phyloP scores from a whole-genome alignment of 2,797 vertebrate genomes.

The Novumbra hubbsi region DNA sequence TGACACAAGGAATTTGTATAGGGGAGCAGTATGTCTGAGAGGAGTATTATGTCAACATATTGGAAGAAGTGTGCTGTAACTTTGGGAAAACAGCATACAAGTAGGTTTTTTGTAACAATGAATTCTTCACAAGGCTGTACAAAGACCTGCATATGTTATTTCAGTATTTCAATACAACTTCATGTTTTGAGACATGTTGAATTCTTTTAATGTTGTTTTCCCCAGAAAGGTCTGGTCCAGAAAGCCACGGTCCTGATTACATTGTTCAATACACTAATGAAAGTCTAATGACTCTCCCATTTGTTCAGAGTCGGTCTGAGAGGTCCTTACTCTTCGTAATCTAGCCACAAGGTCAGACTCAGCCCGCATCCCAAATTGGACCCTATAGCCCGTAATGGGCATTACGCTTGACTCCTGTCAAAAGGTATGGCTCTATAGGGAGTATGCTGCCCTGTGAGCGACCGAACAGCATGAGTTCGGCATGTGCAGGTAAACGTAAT shows the following conservation, averaged over 20 bases:
- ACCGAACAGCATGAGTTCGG: neutral
- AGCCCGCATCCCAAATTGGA: constrained; percentile 11
- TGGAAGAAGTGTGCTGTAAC: too few relatives aligned
- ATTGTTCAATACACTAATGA: constrained; percentile 33
- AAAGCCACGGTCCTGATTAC: constrained; percentile 25
- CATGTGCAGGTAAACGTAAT: constrained; percentile 16
- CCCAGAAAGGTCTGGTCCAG: neutral
- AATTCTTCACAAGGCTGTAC: too few relatives aligned
- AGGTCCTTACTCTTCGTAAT: constrained; percentile 1
- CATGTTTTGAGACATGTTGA: too few relatives aligned
- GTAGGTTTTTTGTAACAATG: too few relatives aligned
- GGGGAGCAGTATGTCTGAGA: too few relatives aligned
- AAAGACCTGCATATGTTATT: too few relatives aligned
- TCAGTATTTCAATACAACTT: too few relatives aligned
- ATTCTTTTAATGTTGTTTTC: neutral
- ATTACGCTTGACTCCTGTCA: neutral
- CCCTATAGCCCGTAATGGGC: neutral
- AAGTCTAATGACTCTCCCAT: constrained; percentile 25
- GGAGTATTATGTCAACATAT: too few relatives aligned
- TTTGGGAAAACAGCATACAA: too few relatives aligned
- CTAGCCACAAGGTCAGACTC: constrained; percentile 34
- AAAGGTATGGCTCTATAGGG: too few relatives aligned
- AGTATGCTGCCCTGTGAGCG: neutral
- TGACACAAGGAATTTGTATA: too few relatives aligned
- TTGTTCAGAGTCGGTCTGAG: constrained; percentile 12